Evolutionary conservation across 1,140 invertebrate genomes (phyloP), one percentile per base, ranked within the genome.

Genomic region (Glomeris maerens): DNA sequence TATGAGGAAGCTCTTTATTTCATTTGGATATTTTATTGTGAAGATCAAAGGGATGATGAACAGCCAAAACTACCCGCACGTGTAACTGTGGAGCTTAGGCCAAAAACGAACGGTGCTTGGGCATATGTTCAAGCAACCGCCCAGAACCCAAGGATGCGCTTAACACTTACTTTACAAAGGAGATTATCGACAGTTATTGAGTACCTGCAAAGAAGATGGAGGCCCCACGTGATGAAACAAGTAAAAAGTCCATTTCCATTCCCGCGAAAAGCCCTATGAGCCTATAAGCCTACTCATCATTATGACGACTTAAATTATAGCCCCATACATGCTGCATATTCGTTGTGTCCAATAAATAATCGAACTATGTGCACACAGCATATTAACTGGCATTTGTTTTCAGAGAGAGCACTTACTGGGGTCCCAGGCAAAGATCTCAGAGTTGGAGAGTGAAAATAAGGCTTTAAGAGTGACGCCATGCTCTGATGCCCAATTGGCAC

Each of bases 81-180:
- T 63, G 78, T 92, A 14, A 73, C 73, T 22, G 75, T 95, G 27
- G 77, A 83, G 66, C 66, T 95, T 29, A 70, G 75, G 42, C 87
- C 91, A 5, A 77, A 77, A 52, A 78, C 79, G 53, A 83, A 83
- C 64, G 69, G 73, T 55, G 79, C 85, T 20, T 94, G 87, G 80
- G 72, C 80, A 52, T 74, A 78, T 55, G 87, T 95, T 10, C 89
- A 94, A 64, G 74, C 75, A 3, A 64, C 85, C 31, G 80, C 90
- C 0, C 88, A 94, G 70, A 95, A 95, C 76, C 91, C 92, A n/a
- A 74, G 88, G 52, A 72, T 87, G 3, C 73, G 78, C 26, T 74
- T 80, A 26, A 70, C 76, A n/a, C 65, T 85, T 22, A 77, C 83
- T 5, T 72, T 88, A 42, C 83, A 90, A 56, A 78, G 83, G 52